Conservation (phyloP, 2,797 vertebrate species). For the Lithobates sylvaticus region DNA sequence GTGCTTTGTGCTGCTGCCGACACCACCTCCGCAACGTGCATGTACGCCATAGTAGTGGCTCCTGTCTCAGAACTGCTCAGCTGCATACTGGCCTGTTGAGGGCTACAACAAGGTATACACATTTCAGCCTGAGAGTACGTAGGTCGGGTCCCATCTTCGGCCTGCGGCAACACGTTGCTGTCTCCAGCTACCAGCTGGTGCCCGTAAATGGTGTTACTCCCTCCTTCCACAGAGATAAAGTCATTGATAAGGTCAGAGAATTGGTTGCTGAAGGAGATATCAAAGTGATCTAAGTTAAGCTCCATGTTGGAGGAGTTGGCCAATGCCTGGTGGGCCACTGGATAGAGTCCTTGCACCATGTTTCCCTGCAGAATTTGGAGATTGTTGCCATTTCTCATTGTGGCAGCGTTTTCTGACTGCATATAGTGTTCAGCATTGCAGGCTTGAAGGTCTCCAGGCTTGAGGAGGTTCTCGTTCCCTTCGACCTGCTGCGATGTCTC, state of each 20-base stretch:
- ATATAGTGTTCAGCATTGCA: slow-evolving; percentile 92
- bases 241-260: slow-evolving; percentile 99
- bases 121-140: slow-evolving; percentile 91
- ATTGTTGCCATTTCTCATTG: slow-evolving; percentile 77
- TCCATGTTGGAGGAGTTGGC: slow-evolving; percentile 89
- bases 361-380: slow-evolving; percentile 92
- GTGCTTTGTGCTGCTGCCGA: slow-evolving; percentile 91
- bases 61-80: slow-evolving; percentile 80
- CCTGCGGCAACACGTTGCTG: slow-evolving; percentile 78
- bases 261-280: slow-evolving; percentile 99
- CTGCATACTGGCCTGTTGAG: slow-evolving; percentile 84
- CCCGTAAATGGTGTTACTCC: slow-evolving; percentile 87
- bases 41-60: slow-evolving; percentile 89
- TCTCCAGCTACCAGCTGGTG: slow-evolving; percentile 90
- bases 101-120: slow-evolving; percentile 96
- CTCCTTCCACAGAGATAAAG: slow-evolving; percentile 96
- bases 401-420: slow-evolving; percentile 80
- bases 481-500: slow-evolving; percentile 85
- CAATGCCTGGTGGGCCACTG: slow-evolving; percentile 87
- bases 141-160: slow-evolving; percentile 83
- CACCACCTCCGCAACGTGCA: slow-evolving; percentile 97
- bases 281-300: slow-evolving; percentile 98
- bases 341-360: slow-evolving; percentile 96
- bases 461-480: slow-evolving; percentile 86
- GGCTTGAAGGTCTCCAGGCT: slow-evolving; percentile 90